Percentiles rank a stretch among this genome's conserved stretches.
phyloP scores from a whole-genome alignment of 2,797 vertebrate species.

The Sebastes matsubarae region DNA sequence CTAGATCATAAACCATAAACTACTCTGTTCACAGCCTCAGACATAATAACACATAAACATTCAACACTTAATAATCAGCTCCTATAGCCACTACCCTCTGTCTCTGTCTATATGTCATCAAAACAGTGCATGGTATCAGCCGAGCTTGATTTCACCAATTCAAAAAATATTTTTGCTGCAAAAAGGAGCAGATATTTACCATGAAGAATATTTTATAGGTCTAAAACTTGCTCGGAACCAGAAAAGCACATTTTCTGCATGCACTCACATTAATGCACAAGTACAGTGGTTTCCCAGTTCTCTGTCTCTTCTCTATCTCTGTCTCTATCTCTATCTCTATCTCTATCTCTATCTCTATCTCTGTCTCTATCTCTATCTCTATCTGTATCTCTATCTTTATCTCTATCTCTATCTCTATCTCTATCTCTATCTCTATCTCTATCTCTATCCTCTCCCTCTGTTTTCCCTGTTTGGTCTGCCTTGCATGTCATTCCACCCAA shows the following conservation, averaged over 20 bases:
- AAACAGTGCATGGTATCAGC: neutral
- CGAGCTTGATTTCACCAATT: neutral
- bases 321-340: neutral
- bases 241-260: neutral
- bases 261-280: neutral
- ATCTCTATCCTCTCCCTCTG: neutral
- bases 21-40: neutral
- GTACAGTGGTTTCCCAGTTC: neutral
- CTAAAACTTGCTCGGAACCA: neutral
- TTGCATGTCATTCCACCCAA: neutral
- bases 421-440: neutral
- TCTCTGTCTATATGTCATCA: neutral
- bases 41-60: neutral
- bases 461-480: too few relatives aligned
- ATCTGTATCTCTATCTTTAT: too few relatives aligned
- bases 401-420: neutral
- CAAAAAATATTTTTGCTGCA: neutral
- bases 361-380: neutral
- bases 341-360: neutral
- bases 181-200: neutral
- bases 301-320: neutral
- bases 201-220: neutral
- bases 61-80: neutral
- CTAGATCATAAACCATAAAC: neutral
- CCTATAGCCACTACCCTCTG: neutral